phyloP scores from a whole-genome alignment of 2,888 invertebrate species.

The Xanthia icteritia region DNA sequence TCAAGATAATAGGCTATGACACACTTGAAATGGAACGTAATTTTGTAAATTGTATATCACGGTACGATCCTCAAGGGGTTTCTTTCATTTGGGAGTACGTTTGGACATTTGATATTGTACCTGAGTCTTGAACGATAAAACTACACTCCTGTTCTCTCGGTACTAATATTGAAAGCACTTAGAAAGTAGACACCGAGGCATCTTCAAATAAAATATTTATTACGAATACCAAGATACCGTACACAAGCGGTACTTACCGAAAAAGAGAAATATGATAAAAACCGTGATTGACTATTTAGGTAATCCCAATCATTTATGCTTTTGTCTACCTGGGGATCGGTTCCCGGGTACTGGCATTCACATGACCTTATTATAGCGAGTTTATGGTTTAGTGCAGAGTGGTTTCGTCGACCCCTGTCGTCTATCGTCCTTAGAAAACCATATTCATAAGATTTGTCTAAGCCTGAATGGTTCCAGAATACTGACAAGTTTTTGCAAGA shows the following conservation, averaged over 20 bases:
- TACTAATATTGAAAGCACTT: constrained; percentile 34
- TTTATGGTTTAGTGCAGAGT: constrained; percentile 49
- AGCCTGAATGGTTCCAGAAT: constrained; percentile 28
- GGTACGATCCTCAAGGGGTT: constrained; percentile 70
- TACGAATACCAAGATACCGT: constrained; percentile 12
- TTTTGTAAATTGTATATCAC: constrained; percentile 79
- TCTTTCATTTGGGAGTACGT: constrained; percentile 74
- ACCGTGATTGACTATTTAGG: constrained; percentile 43
- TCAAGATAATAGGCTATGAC: constrained; percentile 60
- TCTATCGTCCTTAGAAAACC: constrained; percentile 27
- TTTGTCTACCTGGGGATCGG: constrained; percentile 42
- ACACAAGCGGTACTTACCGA: constrained; percentile 24
- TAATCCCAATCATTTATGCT: constrained; percentile 44
- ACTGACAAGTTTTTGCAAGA: constrained; percentile 5
- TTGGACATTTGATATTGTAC: constrained; percentile 73
- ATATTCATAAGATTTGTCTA: constrained; percentile 32
- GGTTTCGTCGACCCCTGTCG: constrained; percentile 29
- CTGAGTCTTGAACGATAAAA: constrained; percentile 56
- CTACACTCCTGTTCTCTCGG: background rate
- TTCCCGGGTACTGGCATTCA: constrained; percentile 28
- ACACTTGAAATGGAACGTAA: constrained; percentile 78
- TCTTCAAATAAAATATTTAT: constrained; percentile 34
- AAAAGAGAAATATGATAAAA: constrained; percentile 41
- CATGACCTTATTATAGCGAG: constrained; percentile 44
- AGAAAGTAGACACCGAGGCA: constrained; percentile 14